Base-by-base conservation (phyloP, 30 jellyfish, hydroid and myxozoan genomes). In the Turritopsis rubra region DNA sequence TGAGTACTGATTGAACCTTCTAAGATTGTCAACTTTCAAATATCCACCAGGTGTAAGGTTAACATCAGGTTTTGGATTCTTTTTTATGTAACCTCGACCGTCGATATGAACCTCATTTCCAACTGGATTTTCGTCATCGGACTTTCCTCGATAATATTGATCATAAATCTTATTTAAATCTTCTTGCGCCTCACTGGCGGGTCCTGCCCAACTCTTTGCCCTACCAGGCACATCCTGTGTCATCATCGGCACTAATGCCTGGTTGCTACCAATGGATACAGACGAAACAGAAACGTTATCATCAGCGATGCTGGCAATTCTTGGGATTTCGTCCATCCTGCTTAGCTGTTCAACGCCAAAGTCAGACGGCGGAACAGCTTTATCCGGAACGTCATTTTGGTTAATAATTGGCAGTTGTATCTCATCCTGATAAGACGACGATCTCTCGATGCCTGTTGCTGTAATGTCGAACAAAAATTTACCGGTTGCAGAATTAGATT, bases 361-460 rank as follows among this genome's bases (percentile, higher is more conserved):
- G 60, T 41, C 60, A 3, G 60, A 3, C 60, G 60, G 9, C 9
- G 60, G 60, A 5, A 41, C 60, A 41, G 60, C 60, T 41, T 41
- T 41, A 13, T 41, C 60, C 60, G 60, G 60, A 41, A 5, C 60
- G 13, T 41, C 60, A 13, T 41, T 13, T 41, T 41, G 60, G 60
- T 41, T 13, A 13, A 41, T 13, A 5, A 13, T 5, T 13, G 60
- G 60, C 60, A 41, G 5, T 41, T 41, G 60, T 13, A 41, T 41
- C 13, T 68, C 77, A 7, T 68, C 30, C 30, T 68, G 77, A 68
- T n/a, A 68, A 27, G 77, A 68, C 9, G 77, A 0, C 9, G 77
- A 68, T 19, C 77, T 9, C 77, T 68, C 77, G 19, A 68, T 68
- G 77, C 77, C 77, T 68, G 77, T 68, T 68, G 77, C 28, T 0